Conservation (phyloP, 2,113 vertebrate genomes). For the Coturnix japonica region DNA sequence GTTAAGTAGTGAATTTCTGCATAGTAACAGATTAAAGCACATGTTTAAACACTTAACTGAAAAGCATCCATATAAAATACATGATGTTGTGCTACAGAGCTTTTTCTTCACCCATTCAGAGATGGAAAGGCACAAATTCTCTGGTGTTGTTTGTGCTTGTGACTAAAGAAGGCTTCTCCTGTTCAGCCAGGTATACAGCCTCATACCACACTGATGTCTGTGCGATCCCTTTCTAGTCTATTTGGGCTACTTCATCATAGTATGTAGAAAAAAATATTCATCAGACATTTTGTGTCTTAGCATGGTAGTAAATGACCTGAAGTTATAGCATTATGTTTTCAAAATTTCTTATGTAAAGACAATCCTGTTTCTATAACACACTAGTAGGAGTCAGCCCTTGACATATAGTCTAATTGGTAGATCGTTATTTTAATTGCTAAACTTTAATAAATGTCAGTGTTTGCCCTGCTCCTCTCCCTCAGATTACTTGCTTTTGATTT, state of each 20-base stretch:
- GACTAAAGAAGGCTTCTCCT: not conserved
- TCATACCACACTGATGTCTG: not conserved
- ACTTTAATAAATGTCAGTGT: not conserved
- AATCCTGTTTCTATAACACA: not conserved
- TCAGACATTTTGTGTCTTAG: not conserved
- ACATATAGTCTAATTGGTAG: not conserved
- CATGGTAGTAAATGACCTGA: not conserved
- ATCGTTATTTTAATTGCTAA: not conserved
- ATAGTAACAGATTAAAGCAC: constrained; percentile 20
- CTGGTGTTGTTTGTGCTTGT: not conserved
- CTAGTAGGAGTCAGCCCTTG: not conserved
- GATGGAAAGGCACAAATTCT: not conserved
- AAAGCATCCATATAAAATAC: not conserved
- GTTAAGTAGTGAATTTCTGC: constrained; percentile 15
- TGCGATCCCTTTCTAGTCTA: not conserved
- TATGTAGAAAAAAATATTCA: constrained; percentile 19
- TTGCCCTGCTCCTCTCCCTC: not conserved
- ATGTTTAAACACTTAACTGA: constrained; percentile 3
- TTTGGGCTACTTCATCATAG: not conserved
- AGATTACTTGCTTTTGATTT: not conserved
- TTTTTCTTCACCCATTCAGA: not conserved
- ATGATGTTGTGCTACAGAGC: not conserved
- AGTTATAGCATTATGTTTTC: not conserved
- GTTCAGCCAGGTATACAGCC: not conserved
- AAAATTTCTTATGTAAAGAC: not conserved